Evolutionary conservation across 1,140 invertebrate genomes (phyloP), one percentile per base, ranked within the genome.

Genomic region (Parasteatoda tepidariorum): DNA sequence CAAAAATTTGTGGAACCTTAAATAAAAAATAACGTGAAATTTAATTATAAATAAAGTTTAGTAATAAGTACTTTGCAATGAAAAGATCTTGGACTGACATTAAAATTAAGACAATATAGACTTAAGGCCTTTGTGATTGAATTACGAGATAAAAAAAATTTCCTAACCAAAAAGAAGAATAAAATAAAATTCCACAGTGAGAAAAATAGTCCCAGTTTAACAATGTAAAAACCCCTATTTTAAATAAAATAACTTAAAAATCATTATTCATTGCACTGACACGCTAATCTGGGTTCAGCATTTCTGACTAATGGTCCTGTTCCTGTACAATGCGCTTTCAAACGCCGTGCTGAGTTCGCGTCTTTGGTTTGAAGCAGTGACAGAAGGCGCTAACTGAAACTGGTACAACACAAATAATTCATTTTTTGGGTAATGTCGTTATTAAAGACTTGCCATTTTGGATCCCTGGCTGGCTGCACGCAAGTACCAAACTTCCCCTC

Each of bases 351-450:
- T 18, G 38, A 9, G 9, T 48, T 48, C 38, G 18, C 38, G 18
- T 48, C 38, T 48, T 48, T 13, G 38, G n/a, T n/a, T 48, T 13
- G 38, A 24, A 33, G 64, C 34, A 18, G 11, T 66, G 62, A 15
- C 34, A 48, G 66, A 48, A 28, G 34, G 34, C 26, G 66, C 5
- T n/a, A 66, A 15, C 18, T 66, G 34, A 38, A 33, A 68, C 28
- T 41, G 38, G 34, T 34, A 68, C 66, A 68, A 68, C 26, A 24
- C 66, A 71, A n/a, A 59, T 59, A 59, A 59, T 59, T 59, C 57
- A 13, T 59, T n/a, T n/a, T 9, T 59, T 24, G 24, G 57, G 9
- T 59, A 59, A 59, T 59, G 24, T 59, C 24, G n/a, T 24, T 26
- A 24, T 24, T n/a, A 59, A 59, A 59, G 57, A 59, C n/a, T n/a